Evolutionary conservation across 2,113 vertebrate genomes (phyloP).

Genomic region (Chaenogobius annularis): DNA sequence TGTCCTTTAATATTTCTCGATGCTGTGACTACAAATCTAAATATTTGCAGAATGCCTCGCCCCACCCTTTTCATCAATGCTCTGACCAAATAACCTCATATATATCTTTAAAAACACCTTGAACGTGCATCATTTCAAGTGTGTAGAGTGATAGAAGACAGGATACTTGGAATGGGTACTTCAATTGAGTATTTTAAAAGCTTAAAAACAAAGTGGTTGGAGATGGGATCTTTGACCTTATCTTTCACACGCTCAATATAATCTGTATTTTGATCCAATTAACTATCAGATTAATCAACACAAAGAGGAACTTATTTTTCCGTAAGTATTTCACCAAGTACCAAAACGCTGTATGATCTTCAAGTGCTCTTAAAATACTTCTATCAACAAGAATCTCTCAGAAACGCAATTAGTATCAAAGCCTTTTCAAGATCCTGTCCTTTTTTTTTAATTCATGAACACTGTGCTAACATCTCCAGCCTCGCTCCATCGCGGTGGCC

Average conservation of each 20-base stretch:
- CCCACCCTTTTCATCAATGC: too few relatives aligned
- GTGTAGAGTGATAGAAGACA: too few relatives aligned
- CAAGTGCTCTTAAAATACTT: not conserved
- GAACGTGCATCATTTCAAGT: too few relatives aligned
- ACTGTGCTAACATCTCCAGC: slow-evolving; percentile 47
- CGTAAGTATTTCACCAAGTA: not conserved
- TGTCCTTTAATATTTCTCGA: too few relatives aligned
- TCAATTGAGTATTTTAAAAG: too few relatives aligned
- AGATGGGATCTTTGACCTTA: not conserved
- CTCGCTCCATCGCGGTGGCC: slow-evolving; percentile 46
- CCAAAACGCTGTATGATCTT: not conserved
- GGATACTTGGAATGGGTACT: too few relatives aligned
- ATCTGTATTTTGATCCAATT: not conserved
- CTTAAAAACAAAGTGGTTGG: not conserved
- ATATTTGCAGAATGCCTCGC: too few relatives aligned
- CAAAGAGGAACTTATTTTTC: not conserved
- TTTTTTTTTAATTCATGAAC: slow-evolving; percentile 56
- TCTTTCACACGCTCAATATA: not conserved
- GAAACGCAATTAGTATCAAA: not conserved
- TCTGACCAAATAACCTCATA: too few relatives aligned
- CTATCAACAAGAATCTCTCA: not conserved
- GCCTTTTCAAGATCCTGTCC: slow-evolving; percentile 49
- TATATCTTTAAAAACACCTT: too few relatives aligned
- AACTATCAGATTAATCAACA: not conserved
- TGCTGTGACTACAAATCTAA: too few relatives aligned